Evolutionary conservation across 2,113 vertebrate species (phyloP).

Genomic region (Dasyurus viverrinus): DNA sequence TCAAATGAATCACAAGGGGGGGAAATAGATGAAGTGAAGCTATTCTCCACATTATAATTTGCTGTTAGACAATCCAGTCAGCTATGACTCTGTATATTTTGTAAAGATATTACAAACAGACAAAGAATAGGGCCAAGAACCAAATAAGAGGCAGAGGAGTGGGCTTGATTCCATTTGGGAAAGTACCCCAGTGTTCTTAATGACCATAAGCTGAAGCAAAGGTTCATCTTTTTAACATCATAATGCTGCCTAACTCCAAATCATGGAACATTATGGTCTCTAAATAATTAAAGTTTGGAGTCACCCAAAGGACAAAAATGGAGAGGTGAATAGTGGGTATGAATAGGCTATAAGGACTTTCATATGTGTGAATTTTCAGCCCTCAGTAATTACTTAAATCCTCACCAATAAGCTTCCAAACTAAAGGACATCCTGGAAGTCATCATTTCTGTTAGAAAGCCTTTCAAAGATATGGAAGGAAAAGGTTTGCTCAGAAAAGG

Average conservation of each 20-base stretch:
- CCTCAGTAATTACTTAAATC: background rate
- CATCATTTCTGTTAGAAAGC: background rate
- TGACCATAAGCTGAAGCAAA: background rate
- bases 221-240: background rate
- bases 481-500: background rate
- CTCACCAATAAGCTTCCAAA: background rate
- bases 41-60: background rate
- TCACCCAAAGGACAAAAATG: background rate
- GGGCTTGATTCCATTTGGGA: background rate
- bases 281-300: background rate
- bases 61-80: background rate
- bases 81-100: background rate
- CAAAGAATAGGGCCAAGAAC: background rate
- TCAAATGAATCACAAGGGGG: background rate
- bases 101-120: background rate
- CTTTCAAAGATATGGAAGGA: background rate
- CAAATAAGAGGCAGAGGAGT: background rate
- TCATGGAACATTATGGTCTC: background rate
- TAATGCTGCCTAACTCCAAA: background rate
- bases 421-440: background rate
- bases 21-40: background rate
- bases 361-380: background rate
- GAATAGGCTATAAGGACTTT: background rate
- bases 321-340: background rate
- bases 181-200: background rate